Percentiles rank a stretch among this genome's conserved stretches.
These are phyloP conservation scores for Beris morrisii DNA, from an alignment of 2,888 invertebrate genomes.

Conservation along the genomic window DNA sequence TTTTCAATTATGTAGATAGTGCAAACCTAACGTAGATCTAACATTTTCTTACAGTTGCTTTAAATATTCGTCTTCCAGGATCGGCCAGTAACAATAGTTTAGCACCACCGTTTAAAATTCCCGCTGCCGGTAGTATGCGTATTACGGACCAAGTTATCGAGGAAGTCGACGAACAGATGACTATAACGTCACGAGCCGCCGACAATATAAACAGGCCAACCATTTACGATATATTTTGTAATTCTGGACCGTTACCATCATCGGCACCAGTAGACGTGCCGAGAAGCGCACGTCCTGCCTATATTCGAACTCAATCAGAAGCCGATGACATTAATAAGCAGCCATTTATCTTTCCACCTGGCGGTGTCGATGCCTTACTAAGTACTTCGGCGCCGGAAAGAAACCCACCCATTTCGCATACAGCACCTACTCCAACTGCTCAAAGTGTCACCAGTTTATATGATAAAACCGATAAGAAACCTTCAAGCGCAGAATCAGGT, in stretches of 20 bases:
- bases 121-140: slow-evolving; percentile 59
- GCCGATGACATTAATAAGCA: slow-evolving; percentile 44
- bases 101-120: slow-evolving; percentile 32
- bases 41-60: slow-evolving; percentile 23
- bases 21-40: background rate
- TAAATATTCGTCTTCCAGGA: slow-evolving; percentile 50
- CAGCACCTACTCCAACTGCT: slow-evolving; percentile 12
- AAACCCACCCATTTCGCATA: slow-evolving; percentile 40
- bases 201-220: slow-evolving; percentile 62
- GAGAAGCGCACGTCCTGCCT: slow-evolving; percentile 48
- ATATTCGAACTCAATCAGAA: slow-evolving; percentile 50
- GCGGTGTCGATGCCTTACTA: slow-evolving; percentile 52
- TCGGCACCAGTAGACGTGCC: slow-evolving; percentile 70
- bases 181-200: slow-evolving; percentile 68
- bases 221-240: slow-evolving; percentile 64
- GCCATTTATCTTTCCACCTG: slow-evolving; percentile 48
- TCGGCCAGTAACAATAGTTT: slow-evolving; percentile 54
- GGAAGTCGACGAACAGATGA: slow-evolving; percentile 80
- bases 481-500: slow-evolving; percentile 52
- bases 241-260: slow-evolving; percentile 60
- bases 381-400: slow-evolving; percentile 52
- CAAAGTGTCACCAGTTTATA: slow-evolving; percentile 46
- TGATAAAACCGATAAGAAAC: slow-evolving; percentile 40
- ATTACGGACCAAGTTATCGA: slow-evolving; percentile 74
- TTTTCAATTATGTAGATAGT: slow-evolving; percentile 14